Evolutionary conservation across 2,888 invertebrate genomes (phyloP), one percentile per base, ranked within the genome.

Genomic region (Apodemia duryi): DNA sequence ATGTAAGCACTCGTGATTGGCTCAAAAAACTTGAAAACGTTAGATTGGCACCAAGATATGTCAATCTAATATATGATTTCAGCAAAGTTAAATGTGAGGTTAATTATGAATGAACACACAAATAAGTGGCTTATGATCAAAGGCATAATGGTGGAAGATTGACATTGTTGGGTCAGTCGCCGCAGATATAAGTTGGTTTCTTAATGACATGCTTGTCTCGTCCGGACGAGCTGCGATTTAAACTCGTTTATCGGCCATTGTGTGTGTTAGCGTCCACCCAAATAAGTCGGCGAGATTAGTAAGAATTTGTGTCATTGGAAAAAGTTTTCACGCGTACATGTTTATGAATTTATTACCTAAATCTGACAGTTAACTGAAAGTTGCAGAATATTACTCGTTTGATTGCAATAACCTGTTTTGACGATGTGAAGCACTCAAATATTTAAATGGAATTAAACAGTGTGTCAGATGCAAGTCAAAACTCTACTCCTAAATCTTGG

Each of bases 171-270:
- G 28, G 66, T 66, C 70, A 66, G 43, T 65, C 63, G 68, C 68
- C 60, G 69, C 66, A 66, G 63, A 70, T 67, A 65, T 74, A 72
- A 68, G 64, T 73, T 78, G 73, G 78, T 69, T 65, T 73, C 74
- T 74, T 84, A 84, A 83, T 85, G 81, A 82, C 78, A 88, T 88
- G 81, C 88, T 77, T 72, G 85, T 86, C 88, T 81, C 86, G 88
- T 86, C 75, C 79, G 71, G 75, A 76, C 76, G 75, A 77, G 75
- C 77, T 77, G 80, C 84, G 86, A 84, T 87, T 88, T 84, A 85
- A 88, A 88, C 85, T 84, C 83, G 88, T 85, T 85, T 86, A 85
- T 79, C 79, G 78, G 74, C 80, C 78, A 85, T 86, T 75, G 76
- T 85, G 84, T 82, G 70, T 70, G 74, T 73, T 69, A 70, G 75